Percentiles rank a stretch among this genome's conserved stretches.
Conservation (phyloP, 2,888 invertebrate genomes). For the Tachystola acroxantha region DNA sequence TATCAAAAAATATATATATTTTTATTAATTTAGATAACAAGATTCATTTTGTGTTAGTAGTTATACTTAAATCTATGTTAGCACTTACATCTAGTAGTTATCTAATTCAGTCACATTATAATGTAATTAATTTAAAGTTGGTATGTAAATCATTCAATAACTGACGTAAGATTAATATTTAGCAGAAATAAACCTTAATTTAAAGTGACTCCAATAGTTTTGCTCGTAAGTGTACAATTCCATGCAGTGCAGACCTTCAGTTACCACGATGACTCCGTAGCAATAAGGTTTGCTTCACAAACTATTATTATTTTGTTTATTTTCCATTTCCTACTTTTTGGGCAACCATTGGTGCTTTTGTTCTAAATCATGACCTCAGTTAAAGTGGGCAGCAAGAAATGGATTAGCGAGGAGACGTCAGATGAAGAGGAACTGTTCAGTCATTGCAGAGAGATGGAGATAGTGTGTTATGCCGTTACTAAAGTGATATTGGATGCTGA, state of each 20-base stretch:
- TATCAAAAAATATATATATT: too few relatives aligned
- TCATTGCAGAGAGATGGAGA: slow-evolving; percentile 72
- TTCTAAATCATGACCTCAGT: slow-evolving; percentile 39
- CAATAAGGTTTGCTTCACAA: slow-evolving; percentile 33
- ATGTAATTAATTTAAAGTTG: too few relatives aligned
- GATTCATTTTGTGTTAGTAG: too few relatives aligned
- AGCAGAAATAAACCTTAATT: too few relatives aligned
- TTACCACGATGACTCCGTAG: slow-evolving; percentile 47
- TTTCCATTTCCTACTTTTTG: neutral
- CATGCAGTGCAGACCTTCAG: slow-evolving; percentile 43
- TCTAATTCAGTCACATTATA: too few relatives aligned
- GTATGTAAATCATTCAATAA: too few relatives aligned
- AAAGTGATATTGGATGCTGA: slow-evolving; percentile 66
- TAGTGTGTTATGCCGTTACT: slow-evolving; percentile 63
- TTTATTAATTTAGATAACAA: too few relatives aligned
- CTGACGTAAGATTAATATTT: too few relatives aligned
- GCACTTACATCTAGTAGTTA: too few relatives aligned
- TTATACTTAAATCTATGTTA: too few relatives aligned
- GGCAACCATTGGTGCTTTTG: slow-evolving; percentile 3
- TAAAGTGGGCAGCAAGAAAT: slow-evolving; percentile 55
- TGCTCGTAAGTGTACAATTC: too few relatives aligned
- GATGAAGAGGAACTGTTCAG: slow-evolving; percentile 70
- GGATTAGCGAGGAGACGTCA: slow-evolving; percentile 74
- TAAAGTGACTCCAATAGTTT: too few relatives aligned
- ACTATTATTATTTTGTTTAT: slow-evolving; percentile 16